Conservation (phyloP, 2,888 invertebrate genomes). For the Margaritifera margaritifera region DNA sequence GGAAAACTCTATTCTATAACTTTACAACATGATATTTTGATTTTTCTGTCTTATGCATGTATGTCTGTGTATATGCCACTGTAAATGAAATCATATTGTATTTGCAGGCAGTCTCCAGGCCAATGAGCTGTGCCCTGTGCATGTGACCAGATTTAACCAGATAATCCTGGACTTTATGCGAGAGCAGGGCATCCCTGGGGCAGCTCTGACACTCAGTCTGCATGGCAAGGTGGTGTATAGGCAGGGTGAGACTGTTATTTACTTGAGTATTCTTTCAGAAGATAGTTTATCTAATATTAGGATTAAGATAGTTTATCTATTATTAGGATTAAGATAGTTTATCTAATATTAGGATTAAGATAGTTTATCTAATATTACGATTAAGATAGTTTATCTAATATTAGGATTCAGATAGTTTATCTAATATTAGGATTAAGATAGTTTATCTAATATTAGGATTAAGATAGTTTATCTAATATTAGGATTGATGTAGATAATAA, state of each 20-base stretch:
- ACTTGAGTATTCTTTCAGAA: not conserved
- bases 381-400: not conserved
- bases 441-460: too few relatives aligned
- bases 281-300: not conserved
- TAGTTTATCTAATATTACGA: too few relatives aligned
- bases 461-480: not conserved
- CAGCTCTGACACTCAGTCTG: conserved; percentile 48
- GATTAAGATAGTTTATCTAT: not conserved
- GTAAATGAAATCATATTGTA: not conserved
- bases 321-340: too few relatives aligned
- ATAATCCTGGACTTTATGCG: conserved; percentile 57
- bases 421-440: too few relatives aligned
- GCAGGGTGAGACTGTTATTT: conserved; percentile 49
- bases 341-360: too few relatives aligned
- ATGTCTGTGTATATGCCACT: too few relatives aligned
- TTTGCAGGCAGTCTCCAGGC: conserved; percentile 22
- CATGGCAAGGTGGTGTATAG: conserved; percentile 55
- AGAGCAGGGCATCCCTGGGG: conserved; percentile 62
- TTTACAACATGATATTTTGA: too few relatives aligned
- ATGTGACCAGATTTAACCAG: conserved; percentile 45
- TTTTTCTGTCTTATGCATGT: too few relatives aligned
- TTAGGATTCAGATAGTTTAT: too few relatives aligned
- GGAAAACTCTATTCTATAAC: too few relatives aligned
- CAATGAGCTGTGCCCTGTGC: conserved; percentile 39
- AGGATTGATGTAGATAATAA: not conserved